Conservation (phyloP, 2,888 invertebrate species). For the Oscheius sp. region DNA sequence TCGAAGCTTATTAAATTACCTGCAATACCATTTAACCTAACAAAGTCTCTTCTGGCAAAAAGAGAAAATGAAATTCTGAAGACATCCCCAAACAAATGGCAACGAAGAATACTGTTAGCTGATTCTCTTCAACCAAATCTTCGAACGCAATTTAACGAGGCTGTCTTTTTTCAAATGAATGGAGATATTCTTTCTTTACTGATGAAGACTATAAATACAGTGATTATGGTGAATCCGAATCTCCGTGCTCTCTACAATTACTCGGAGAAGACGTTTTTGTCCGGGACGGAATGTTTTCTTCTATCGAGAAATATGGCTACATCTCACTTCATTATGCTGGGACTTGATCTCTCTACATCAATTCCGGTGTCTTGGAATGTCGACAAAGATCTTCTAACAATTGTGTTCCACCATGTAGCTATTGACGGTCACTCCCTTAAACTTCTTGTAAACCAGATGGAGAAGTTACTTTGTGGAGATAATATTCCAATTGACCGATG, state of each 20-base stretch:
- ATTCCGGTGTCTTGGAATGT: not conserved
- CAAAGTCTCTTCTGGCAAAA: not conserved
- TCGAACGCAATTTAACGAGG: conserved; percentile 23
- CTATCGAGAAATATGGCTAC: not conserved
- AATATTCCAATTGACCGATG: not conserved
- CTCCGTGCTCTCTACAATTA: conserved; percentile 9
- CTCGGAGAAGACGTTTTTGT: not conserved
- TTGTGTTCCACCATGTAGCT: conserved; percentile 25
- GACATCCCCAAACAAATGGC: not conserved
- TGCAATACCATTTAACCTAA: too few species aligned
- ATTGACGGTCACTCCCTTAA: conserved; percentile 23
- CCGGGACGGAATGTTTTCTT: conserved; percentile 23
- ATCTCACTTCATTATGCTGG: not conserved
- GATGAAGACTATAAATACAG: not conserved
- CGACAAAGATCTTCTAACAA: not conserved
- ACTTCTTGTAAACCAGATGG: conserved; percentile 2
- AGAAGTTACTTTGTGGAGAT: not conserved
- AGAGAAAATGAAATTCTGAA: not conserved
- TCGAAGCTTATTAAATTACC: not conserved
- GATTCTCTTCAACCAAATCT: conserved; percentile 2
- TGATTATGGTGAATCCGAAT: conserved; percentile 5
- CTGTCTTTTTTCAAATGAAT: not conserved
- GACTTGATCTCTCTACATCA: not conserved
- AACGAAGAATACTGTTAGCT: conserved; percentile 3
- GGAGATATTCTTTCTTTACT: not conserved